Evolutionary conservation across 2,797 vertebrate species (phyloP).

Genomic region (Nothura maculosa): DNA sequence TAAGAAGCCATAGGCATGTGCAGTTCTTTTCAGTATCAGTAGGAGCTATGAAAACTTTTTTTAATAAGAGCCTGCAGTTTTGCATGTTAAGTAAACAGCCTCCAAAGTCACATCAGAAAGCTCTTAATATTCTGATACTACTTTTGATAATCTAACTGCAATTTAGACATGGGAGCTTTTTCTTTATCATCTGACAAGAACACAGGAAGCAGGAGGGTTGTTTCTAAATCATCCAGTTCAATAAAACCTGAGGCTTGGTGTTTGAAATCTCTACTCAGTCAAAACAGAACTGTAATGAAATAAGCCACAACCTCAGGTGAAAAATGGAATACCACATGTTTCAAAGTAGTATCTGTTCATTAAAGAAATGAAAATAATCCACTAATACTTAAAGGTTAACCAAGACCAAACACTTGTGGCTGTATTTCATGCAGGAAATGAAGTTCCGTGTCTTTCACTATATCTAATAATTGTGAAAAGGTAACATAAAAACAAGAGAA

Average conservation of each 20-base stretch:
- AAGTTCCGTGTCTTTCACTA: not conserved
- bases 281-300: not conserved
- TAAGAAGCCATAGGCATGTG: not conserved
- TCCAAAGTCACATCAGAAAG: not conserved
- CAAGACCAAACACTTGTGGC: not conserved
- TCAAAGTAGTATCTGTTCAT: not conserved
- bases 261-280: not conserved
- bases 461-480: conserved; percentile 1
- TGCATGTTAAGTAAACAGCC: not conserved
- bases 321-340: not conserved
- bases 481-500: not conserved
- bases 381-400: not conserved
- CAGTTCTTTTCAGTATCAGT: not conserved
- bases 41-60: not conserved
- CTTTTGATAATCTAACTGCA: not conserved
- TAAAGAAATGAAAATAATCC: not conserved
- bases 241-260: not conserved
- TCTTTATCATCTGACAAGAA: not conserved
- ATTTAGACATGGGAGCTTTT: not conserved
- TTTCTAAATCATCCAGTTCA: not conserved
- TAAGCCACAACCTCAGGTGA: not conserved
- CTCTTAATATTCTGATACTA: not conserved
- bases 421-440: not conserved
- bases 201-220: not conserved
- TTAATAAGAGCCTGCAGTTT: not conserved